These are phyloP conservation scores for Lemur catta DNA, from an alignment of 2,797 vertebrate species.

Conservation along the genomic window DNA sequence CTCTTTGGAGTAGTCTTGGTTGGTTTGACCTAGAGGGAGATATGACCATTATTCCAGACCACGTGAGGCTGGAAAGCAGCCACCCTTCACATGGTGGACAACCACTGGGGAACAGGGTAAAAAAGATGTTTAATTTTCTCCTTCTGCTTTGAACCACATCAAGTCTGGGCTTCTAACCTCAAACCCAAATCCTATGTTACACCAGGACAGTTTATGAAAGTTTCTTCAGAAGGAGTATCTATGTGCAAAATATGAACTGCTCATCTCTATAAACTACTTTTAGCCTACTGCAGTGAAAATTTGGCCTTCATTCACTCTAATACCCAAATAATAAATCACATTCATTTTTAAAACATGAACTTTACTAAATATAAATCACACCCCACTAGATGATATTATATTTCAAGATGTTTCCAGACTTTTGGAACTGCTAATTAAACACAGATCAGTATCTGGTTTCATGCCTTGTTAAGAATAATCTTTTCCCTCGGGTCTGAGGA, in stretches of 20 bases:
- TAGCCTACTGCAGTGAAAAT: background rate
- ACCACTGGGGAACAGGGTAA: background rate
- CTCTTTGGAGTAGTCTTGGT: background rate
- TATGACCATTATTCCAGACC: background rate
- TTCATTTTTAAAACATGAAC: conserved; percentile 36
- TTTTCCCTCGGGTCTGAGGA: conserved; percentile 56
- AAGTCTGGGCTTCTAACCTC: background rate
- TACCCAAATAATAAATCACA: background rate
- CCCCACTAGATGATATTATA: conserved; percentile 24
- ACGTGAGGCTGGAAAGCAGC: background rate
- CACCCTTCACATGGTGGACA: background rate
- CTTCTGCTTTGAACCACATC: background rate
- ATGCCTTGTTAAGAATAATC: conserved; percentile 40
- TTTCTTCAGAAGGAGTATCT: background rate
- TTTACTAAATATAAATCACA: conserved; percentile 32
- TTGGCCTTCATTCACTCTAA: background rate
- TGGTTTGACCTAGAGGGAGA: background rate
- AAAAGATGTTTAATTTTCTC: background rate
- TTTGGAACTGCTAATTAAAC: conserved; percentile 69
- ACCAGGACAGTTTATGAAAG: background rate
- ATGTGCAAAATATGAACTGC: background rate
- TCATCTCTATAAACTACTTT: background rate
- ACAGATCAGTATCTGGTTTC: conserved; percentile 64
- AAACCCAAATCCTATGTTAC: background rate
- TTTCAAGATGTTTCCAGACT: conserved; percentile 69